Evolutionary conservation across 2,113 vertebrate genomes (phyloP).

Genomic region (Connochaetes taurinus): DNA sequence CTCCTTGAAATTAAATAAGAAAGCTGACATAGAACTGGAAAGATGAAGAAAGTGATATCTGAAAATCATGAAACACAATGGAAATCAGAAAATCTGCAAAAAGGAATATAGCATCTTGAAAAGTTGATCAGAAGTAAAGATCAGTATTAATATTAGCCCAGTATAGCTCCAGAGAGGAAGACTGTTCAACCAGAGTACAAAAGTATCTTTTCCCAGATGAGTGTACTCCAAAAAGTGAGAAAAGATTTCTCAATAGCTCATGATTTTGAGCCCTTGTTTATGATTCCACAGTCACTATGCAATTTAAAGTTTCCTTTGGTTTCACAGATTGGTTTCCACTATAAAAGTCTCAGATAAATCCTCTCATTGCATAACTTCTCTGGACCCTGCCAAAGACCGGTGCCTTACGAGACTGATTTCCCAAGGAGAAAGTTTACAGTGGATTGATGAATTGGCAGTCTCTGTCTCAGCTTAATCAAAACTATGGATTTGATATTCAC

Average conservation of each 20-base stretch:
- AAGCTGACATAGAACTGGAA: neutral
- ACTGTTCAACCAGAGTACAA: neutral
- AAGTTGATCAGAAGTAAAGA: neutral
- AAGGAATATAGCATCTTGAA: neutral
- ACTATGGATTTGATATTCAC: neutral
- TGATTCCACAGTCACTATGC: neutral
- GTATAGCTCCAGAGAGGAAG: neutral
- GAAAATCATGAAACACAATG: slow-evolving; percentile 17
- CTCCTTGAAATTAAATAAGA: neutral
- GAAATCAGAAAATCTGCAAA: neutral
- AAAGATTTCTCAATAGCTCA: neutral
- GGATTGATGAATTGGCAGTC: neutral
- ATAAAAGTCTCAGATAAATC: neutral
- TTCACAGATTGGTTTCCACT: neutral
- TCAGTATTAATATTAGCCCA: neutral
- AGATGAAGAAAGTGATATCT: neutral
- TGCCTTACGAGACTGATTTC: neutral
- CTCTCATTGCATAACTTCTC: neutral
- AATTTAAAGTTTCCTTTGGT: neutral
- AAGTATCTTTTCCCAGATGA: neutral
- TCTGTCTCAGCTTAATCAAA: neutral
- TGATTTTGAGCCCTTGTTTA: neutral
- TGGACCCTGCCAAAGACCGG: neutral
- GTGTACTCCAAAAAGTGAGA: neutral
- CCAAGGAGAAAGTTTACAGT: neutral